These are phyloP conservation scores for Paramuricea clavata DNA, from an alignment of 92 coral and sea anemone genomes.

Conservation along the genomic window DNA sequence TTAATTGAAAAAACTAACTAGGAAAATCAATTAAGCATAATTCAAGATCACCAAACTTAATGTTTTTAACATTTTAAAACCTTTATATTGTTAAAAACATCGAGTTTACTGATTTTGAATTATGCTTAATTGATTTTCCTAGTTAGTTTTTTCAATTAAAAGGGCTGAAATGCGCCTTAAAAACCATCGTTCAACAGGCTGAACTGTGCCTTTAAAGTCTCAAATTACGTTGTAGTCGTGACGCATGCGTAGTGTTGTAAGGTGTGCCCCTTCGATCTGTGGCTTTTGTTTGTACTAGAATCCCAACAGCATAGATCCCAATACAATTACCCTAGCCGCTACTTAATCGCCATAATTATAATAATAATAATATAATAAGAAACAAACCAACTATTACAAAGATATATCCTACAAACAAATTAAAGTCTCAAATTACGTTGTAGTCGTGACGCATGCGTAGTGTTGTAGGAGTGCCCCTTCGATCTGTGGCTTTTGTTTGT, in stretches of 20 bases:
- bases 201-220: too few species aligned
- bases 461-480: slow-evolving; percentile 6
- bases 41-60: too few species aligned
- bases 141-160: too few species aligned
- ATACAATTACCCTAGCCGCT: background rate
- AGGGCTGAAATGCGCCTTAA: too few species aligned
- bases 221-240: slow-evolving; percentile 5
- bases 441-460: slow-evolving; percentile 24
- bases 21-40: too few species aligned
- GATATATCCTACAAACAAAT: slow-evolving; percentile 47
- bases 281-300: background rate
- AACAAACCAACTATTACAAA: slow-evolving; percentile 47
- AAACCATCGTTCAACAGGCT: too few species aligned
- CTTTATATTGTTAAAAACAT: too few species aligned
- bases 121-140: too few species aligned
- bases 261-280: background rate
- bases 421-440: background rate
- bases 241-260: slow-evolving; percentile 18
- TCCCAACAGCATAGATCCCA: background rate
- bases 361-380: slow-evolving; percentile 23
- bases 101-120: too few species aligned
- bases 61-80: too few species aligned
- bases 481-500: background rate
- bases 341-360: background rate
- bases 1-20: too few species aligned